Base-by-base conservation (phyloP, 1,140 invertebrate species). In the Archivesica marissinica region DNA sequence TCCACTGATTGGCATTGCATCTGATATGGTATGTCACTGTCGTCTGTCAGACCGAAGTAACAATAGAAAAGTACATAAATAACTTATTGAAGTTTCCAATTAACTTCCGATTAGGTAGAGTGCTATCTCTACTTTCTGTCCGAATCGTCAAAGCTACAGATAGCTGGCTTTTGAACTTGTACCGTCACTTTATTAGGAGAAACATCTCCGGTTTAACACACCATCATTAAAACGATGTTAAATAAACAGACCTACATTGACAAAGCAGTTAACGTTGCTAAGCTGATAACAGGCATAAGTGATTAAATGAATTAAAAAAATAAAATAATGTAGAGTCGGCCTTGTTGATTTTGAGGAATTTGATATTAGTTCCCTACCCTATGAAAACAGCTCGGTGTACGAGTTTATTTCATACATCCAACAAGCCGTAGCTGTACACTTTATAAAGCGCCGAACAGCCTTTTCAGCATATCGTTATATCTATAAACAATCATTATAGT, bases 161-260 rank as follows among this genome's bases (percentile, higher is more conserved):
- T 77, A 77, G 54, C 54, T 38, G 50, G 75, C 75, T 77, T 77
- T 77, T 77, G 75, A 77, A 77, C 75, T 56, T 61, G 38, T 23
- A 30, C 30, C 9, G 33, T n/a, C 35, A 38, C 44, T 77, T 38
- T 38, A 23, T 54, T 61, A 33, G 38, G 30, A 28, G 50, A 54
- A 77, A 61, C 35, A 61, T 17, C 30, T 77, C 75, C 33, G 11
- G 25, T 70, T 70, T 2, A 82, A 82, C 74, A 70, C 66, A 30
- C 30, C n/a, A 54, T 82, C 66, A 74, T 82, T 74, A 82, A 74
- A 82, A 82, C 50, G 79, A 82, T 82, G 79, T 82, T 82, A 82
- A 82, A 70, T 56, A 74, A 17, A 72, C 38, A 56, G 28, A 30
- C 41, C 66, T 30, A 56, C 61, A 56, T 82, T 82, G 66, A 74